phyloP scores from a whole-genome alignment of 2,888 invertebrate species.

The Cephus rjabovi region DNA sequence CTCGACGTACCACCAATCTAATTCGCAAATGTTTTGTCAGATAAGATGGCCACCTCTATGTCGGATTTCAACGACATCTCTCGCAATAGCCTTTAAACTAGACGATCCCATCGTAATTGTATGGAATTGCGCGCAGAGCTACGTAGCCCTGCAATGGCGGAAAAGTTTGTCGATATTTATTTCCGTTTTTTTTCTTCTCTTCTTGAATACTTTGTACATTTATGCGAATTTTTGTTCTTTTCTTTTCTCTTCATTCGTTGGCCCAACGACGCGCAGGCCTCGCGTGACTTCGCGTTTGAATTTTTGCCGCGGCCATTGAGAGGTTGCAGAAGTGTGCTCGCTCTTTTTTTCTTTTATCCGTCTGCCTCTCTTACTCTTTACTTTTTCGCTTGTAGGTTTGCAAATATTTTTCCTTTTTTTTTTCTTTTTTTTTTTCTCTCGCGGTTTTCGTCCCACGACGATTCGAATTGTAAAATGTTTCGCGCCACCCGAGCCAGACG shows the following conservation, averaged over 20 bases:
- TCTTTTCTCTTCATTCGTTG: no score
- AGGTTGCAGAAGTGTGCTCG: no score
- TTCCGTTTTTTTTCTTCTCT: background rate
- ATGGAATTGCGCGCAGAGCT: no score
- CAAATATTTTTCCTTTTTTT: background rate
- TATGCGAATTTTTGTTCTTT: no score
- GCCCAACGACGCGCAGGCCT: no score
- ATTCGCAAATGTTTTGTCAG: constrained; percentile 53
- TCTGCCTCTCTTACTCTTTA: background rate
- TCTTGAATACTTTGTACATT: no score
- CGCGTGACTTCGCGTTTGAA: no score
- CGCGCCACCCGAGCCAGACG: no score
- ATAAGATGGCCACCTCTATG: constrained; percentile 55
- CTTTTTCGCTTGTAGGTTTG: background rate
- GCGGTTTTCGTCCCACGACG: background rate
- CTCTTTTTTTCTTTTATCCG: background rate
- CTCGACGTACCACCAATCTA: constrained; percentile 16
- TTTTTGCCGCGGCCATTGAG: no score
- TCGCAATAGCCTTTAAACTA: constrained; percentile 37
- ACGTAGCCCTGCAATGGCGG: no score
- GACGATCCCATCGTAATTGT: background rate
- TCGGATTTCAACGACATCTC: constrained; percentile 48
- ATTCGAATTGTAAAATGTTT: no score
- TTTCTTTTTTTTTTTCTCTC: background rate
- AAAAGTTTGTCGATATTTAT: constrained; percentile 1